Evolutionary conservation across 2,113 vertebrate genomes (phyloP), one percentile per base, ranked within the genome.

Genomic region (Gymnorhina tibicen): DNA sequence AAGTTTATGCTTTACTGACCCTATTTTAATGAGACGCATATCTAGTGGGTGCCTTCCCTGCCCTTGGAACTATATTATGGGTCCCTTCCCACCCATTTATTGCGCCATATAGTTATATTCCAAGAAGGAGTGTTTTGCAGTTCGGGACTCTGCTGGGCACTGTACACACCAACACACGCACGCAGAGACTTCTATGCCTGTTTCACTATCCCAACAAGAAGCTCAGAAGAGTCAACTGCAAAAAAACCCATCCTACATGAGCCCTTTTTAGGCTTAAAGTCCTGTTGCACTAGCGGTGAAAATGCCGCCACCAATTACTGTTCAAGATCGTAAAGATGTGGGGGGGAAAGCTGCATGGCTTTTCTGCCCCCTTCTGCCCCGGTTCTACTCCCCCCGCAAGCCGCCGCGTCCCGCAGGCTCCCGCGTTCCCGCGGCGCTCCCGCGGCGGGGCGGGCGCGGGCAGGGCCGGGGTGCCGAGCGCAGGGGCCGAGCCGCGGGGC

Each of bases 361-460:
- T 5, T n/a, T 37, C 8, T 9, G 37, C 11, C 14, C 24, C 3
- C 3, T 7, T 3, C 11, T 8, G 47, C 5, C 11, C 13, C 23
- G 8, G 11, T 3, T 20, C 5, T 0, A 2, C 1, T 5, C 13
- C 9, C 9, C 30, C 15, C 15, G 62, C 28, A 7, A 7, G 8
- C 5, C 24, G 26, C 42, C 26, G 53, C 13, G 15, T 32, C 11
- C 37, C 35, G 10, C 44, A 21, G 33, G 13, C 9, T 27, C 42
- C 3, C 52, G 52, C 52, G 42, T n/a, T 46, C 32, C 58, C 33
- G 76, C 42, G 28, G 27, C 55, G 6, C 79, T 75, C 79, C 33
- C 1, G 68, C n/a, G 33, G 55, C n/a, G 72, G 41, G 52, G 52
- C 30, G 55, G 64, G 67, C 33, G 44, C 37, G 82, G 53, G 20